phyloP scores from a whole-genome alignment of 2,888 invertebrate species.

The Hyposoter didymator region DNA sequence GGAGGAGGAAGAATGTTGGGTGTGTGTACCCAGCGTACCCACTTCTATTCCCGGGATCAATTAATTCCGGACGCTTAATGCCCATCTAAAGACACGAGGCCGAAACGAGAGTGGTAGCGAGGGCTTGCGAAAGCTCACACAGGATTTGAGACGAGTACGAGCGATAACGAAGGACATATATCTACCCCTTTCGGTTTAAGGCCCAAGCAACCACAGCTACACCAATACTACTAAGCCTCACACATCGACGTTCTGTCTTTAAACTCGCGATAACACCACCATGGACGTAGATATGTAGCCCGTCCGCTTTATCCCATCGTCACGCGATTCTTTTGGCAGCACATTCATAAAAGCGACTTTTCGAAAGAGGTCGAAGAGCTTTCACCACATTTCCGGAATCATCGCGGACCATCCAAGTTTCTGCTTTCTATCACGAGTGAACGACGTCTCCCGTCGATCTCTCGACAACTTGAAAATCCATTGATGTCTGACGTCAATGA shows the following conservation, averaged over 20 bases:
- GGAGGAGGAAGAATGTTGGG: conserved; percentile 68
- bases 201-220: conserved; percentile 33
- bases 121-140: conserved; percentile 54
- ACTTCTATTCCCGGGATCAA: conserved; percentile 81
- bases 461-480: conserved; percentile 20
- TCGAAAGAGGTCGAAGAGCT: conserved; percentile 64
- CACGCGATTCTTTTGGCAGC: conserved; percentile 76
- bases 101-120: conserved; percentile 36
- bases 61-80: conserved; percentile 82
- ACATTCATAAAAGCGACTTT: conserved; percentile 60
- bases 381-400: conserved; percentile 32
- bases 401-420: conserved; percentile 15
- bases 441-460: conserved; percentile 49
- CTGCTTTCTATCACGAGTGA: conserved; percentile 39
- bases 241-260: conserved; percentile 77
- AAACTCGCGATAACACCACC: conserved; percentile 75
- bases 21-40: conserved; percentile 80
- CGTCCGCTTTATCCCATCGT: conserved; percentile 68
- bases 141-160: conserved; percentile 60
- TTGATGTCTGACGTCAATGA: background rate
- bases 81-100: conserved; percentile 80
- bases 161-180: conserved; percentile 65
- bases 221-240: conserved; percentile 49
- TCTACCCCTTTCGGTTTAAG: conserved; percentile 27
- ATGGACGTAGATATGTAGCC: conserved; percentile 12